Evolutionary conservation across 2,797 vertebrate species (phyloP).

Genomic region (Peromyscus eremicus): DNA sequence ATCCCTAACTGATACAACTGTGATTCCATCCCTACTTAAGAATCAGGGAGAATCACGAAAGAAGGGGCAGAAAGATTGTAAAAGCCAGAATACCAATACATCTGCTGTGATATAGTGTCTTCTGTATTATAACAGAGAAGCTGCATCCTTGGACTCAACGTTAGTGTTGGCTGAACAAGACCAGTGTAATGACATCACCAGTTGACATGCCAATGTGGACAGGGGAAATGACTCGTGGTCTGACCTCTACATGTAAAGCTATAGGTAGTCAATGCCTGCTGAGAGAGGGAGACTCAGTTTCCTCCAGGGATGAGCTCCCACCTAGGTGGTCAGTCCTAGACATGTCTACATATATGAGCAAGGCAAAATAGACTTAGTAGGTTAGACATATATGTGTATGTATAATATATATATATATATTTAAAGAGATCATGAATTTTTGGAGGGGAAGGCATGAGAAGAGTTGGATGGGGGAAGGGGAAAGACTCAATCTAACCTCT

Average conservation of each 20-base stretch:
- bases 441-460: background rate
- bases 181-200: background rate
- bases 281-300: background rate
- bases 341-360: background rate
- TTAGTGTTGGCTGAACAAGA: background rate
- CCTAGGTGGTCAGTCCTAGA: background rate
- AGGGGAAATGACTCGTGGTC: background rate
- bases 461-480: background rate
- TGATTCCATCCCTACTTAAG: too few species aligned
- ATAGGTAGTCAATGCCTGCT: background rate
- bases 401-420: background rate
- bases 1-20: background rate
- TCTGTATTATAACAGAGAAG: background rate
- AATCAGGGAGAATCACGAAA: background rate
- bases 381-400: too few species aligned
- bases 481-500: background rate
- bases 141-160: background rate
- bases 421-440: background rate
- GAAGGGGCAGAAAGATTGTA: background rate
- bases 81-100: background rate
- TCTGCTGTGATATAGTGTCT: background rate
- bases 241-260: background rate
- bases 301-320: background rate
- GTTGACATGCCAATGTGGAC: too few species aligned
- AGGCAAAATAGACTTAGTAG: background rate